Evolutionary conservation across 2,888 invertebrate species (phyloP).

Genomic region (Drosophila meridiana): DNA sequence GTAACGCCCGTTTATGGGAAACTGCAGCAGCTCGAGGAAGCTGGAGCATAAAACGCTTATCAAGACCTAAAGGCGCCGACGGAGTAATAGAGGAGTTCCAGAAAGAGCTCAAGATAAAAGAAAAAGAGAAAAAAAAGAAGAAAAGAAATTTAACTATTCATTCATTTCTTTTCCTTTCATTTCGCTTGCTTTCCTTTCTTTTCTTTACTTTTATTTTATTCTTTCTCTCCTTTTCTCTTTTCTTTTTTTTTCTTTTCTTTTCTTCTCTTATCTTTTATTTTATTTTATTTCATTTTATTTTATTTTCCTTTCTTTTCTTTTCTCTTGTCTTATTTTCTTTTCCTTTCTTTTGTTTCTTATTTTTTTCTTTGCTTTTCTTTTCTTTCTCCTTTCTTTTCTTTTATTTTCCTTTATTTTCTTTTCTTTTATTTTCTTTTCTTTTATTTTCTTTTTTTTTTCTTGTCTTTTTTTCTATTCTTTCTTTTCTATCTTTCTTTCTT

Average conservation of each 20-base stretch:
- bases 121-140: no score
- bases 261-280: neutral
- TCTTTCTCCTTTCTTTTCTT: no score
- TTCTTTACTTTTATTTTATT: neutral
- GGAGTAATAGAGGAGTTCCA: neutral
- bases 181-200: neutral
- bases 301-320: neutral
- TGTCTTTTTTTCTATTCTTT: neutral
- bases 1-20: constrained; percentile 75
- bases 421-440: no score
- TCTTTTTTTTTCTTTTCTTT: neutral
- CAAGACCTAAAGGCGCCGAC: constrained; percentile 12
- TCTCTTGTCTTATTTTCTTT: neutral
- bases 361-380: no score
- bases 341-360: no score
- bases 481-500: neutral
- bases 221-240: neutral
- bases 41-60: constrained; percentile 14
- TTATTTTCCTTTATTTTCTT: no score
- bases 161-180: no score
- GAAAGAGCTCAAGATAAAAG: neutral
- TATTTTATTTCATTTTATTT: neutral
- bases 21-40: constrained; percentile 11
- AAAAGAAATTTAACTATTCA: neutral
- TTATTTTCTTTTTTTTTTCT: neutral